A percentile compares a stretch with the other conserved stretches of the same genome.
Conservation (phyloP, 2,113 vertebrate species). For the Cephalopholis sonnerati region DNA sequence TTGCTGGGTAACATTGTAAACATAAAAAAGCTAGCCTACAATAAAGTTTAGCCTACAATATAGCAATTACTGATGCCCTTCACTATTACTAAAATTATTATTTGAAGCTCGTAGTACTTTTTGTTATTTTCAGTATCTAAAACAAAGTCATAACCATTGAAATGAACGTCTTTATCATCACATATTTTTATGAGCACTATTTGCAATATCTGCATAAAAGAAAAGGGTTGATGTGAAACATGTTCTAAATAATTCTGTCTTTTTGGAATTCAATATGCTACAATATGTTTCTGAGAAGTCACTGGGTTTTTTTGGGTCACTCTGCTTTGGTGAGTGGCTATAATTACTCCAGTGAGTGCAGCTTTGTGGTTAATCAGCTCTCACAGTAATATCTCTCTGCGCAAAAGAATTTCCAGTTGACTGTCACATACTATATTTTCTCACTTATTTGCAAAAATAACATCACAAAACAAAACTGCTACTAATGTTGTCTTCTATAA, state of each 20-base stretch:
- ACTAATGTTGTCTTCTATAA: not conserved
- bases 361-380: not conserved
- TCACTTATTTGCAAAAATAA: not conserved
- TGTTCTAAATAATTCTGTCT: not conserved
- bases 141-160: not conserved
- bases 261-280: not conserved
- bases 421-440: not conserved
- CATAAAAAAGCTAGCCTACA: too few species aligned
- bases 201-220: not conserved
- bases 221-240: not conserved
- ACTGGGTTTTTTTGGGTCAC: not conserved
- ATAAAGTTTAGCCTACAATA: not conserved
- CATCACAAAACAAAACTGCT: not conserved
- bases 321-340: accelerated
- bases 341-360: not conserved
- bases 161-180: too few species aligned
- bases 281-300: not conserved
- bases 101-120: not conserved
- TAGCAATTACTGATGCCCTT: not conserved
- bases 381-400: not conserved
- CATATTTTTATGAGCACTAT: not conserved
- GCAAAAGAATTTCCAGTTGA: not conserved
- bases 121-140: not conserved
- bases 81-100: not conserved
- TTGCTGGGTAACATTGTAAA: not conserved